Base-by-base conservation (phyloP, 2,113 vertebrate genomes). In the Pithys albifrons region DNA sequence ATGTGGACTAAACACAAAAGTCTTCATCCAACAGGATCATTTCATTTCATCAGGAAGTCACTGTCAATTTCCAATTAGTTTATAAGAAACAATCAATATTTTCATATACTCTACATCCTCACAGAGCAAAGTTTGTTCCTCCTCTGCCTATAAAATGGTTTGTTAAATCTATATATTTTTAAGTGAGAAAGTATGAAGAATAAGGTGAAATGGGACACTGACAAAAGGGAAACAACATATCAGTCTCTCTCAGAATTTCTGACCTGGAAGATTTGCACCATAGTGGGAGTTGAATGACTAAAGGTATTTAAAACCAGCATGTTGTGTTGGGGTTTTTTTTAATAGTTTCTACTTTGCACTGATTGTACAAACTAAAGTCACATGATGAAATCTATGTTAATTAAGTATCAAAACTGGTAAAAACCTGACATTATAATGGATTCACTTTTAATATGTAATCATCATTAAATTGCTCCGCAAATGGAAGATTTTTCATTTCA, bases 51-150 rank as follows among this genome's bases (percentile, higher is more conserved):
- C 79, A 85, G 65, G 45, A 96, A 88, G 55, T 92, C 1, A 1
- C 17, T 57, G 85, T 62, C 93, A 67, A 86, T 72, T 88, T 93
- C 64, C 72, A 94, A 83, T 61, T 90, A 80, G 64, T 71, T 91
- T 73, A 66, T 17, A 83, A 61, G 65, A 80, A 93, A 80, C 72
- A 95, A 76, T 88, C 82, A 71, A 80, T 84, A 91, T 23, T 90
- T 93, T 95, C 65, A 93, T 57, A 88, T 69, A 67, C 29, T 70
- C 55, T 39, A 43, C 52, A 92, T 71, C 65, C 80, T 88, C 79
- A 51, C 2, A 1, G 24, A 89, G n/a, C 55, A 91, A 76, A 86
- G 35, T 39, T 52, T 95, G 72, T 91, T 92, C 61, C 27, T 95
- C 33, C 48, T 59, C 52, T 39, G 59, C 65, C 48, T 80, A 70